Evolutionary conservation across 2,888 invertebrate species (phyloP).

Genomic region (Dorcus parallelipipedus): DNA sequence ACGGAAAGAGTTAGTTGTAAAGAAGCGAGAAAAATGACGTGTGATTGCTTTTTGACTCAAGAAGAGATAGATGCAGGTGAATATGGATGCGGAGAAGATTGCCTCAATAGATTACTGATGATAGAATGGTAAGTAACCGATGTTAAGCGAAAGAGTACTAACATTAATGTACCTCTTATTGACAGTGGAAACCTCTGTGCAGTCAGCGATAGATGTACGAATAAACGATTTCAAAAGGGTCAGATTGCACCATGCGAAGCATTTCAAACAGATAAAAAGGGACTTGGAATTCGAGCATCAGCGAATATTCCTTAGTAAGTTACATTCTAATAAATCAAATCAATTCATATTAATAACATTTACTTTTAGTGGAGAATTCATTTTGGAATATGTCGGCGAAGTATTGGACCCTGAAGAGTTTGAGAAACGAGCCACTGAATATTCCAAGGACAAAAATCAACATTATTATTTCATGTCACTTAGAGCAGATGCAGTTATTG

Average conservation of each 20-base stretch:
- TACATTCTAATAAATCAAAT: background rate
- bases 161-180: slow-evolving; percentile 29
- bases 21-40: slow-evolving; percentile 90
- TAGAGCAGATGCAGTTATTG: slow-evolving; percentile 89
- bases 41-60: slow-evolving; percentile 89
- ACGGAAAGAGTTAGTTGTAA: slow-evolving; percentile 82
- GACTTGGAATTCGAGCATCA: slow-evolving; percentile 84
- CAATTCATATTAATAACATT: background rate
- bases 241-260: slow-evolving; percentile 82
- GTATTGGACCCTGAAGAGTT: slow-evolving; percentile 90
- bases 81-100: slow-evolving; percentile 91
- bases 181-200: slow-evolving; percentile 84
- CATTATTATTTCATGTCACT: slow-evolving; percentile 99
- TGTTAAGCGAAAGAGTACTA: background rate
- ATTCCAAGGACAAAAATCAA: slow-evolving; percentile 83
- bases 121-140: slow-evolving; percentile 83
- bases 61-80: slow-evolving; percentile 84
- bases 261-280: slow-evolving; percentile 91
- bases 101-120: slow-evolving; percentile 94
- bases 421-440: slow-evolving; percentile 80
- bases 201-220: slow-evolving; percentile 87
- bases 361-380: slow-evolving; percentile 77
- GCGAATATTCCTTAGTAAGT: slow-evolving; percentile 70
- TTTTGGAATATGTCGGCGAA: slow-evolving; percentile 99
- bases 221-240: slow-evolving; percentile 87